A percentile compares a stretch with the other conserved stretches of the same genome.
These are phyloP conservation scores for Acanthochromis polyacanthus DNA, from an alignment of 2,113 vertebrate genomes.

Conservation along the genomic window DNA sequence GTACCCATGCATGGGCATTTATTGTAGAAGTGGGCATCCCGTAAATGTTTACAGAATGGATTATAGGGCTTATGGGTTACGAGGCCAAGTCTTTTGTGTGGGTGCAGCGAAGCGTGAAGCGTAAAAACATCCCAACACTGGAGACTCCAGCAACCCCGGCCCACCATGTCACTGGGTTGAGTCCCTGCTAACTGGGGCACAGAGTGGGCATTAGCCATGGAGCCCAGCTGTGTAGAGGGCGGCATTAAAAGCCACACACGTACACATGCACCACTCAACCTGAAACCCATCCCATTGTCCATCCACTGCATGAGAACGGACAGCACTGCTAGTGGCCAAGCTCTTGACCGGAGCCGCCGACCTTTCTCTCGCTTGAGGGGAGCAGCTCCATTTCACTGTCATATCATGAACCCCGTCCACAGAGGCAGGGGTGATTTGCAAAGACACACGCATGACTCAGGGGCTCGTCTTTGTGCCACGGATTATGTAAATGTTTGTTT, in stretches of 20 bases:
- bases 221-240: slow-evolving; percentile 56
- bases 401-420: slow-evolving; percentile 18
- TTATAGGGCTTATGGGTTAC: slow-evolving; percentile 77
- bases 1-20: slow-evolving; percentile 59
- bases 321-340: background rate
- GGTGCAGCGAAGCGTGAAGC: slow-evolving; percentile 74
- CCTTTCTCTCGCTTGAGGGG: slow-evolving; percentile 31
- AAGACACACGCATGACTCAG: slow-evolving; percentile 25
- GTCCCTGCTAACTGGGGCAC: slow-evolving; percentile 65
- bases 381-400: slow-evolving; percentile 26
- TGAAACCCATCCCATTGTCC: slow-evolving; percentile 18
- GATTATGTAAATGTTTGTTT: slow-evolving; percentile 58
- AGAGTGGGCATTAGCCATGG: slow-evolving; percentile 53
- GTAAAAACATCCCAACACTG: slow-evolving; percentile 70
- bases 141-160: slow-evolving; percentile 45
- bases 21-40: slow-evolving; percentile 64
- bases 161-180: slow-evolving; percentile 45
- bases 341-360: slow-evolving; percentile 3
- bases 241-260: slow-evolving; percentile 39
- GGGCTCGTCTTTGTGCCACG: slow-evolving; percentile 11
- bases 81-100: slow-evolving; percentile 77
- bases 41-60: slow-evolving; percentile 71
- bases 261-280: slow-evolving; percentile 32
- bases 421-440: slow-evolving; percentile 38
- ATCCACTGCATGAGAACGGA: background rate